phyloP scores from a whole-genome alignment of 2,888 invertebrate species.

The Sesamia inferens region DNA sequence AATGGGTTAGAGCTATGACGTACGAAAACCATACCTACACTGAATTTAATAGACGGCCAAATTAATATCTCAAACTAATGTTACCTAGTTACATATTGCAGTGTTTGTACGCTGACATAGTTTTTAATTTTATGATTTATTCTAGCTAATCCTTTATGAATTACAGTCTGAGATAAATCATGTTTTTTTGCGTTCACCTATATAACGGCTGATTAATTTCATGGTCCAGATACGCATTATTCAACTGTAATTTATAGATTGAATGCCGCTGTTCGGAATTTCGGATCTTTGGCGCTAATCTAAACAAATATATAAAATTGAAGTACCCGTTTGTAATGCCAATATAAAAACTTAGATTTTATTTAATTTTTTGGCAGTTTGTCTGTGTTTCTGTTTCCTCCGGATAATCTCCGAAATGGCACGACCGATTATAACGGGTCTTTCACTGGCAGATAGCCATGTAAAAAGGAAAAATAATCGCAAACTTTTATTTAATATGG shows the following conservation, averaged over 20 bases:
- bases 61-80: slow-evolving; percentile 13
- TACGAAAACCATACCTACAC: slow-evolving; percentile 21
- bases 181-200: slow-evolving; percentile 1
- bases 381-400: not conserved
- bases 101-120: slow-evolving; percentile 16
- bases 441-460: not conserved
- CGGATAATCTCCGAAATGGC: not conserved
- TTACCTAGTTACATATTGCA: slow-evolving; percentile 17
- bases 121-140: slow-evolving; percentile 8
- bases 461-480: no score
- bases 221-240: not conserved
- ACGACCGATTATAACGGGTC: not conserved
- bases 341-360: not conserved
- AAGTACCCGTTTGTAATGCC: not conserved
- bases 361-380: not conserved
- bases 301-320: not conserved
- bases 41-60: slow-evolving; percentile 17
- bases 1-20: slow-evolving; percentile 41
- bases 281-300: not conserved
- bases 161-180: not conserved
- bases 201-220: not conserved
- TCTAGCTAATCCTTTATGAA: slow-evolving; percentile 13
- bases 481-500: not conserved
- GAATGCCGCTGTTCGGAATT: not conserved
- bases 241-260: not conserved